These are phyloP conservation scores for Papilio xuthus DNA, from an alignment of 1,140 invertebrate genomes.

Conservation along the genomic window DNA sequence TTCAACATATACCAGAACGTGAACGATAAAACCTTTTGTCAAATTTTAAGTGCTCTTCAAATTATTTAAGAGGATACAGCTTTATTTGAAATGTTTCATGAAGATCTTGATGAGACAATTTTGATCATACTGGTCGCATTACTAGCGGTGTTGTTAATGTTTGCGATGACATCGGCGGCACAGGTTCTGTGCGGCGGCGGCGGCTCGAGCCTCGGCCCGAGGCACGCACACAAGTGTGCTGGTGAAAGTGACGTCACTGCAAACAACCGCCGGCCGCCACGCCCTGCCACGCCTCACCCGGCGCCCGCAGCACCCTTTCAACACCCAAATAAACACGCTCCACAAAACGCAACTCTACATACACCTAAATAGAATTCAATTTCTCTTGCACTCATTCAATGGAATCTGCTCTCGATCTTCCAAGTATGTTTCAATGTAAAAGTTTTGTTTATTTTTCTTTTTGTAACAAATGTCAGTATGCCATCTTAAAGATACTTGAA, in stretches of 20 bases:
- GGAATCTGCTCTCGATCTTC: constrained; percentile 32
- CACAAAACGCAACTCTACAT: constrained; percentile 43
- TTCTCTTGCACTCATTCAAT: constrained; percentile 12
- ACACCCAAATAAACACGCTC: constrained; percentile 10
- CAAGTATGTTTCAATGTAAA: constrained; percentile 14
- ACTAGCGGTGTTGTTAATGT: neutral
- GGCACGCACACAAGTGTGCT: constrained; percentile 32
- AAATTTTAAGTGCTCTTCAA: neutral
- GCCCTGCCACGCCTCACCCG: constrained; percentile 67
- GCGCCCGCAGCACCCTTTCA: constrained; percentile 42
- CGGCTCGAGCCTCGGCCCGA: neutral
- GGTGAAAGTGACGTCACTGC: constrained; percentile 54
- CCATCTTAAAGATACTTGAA: constrained; percentile 23
- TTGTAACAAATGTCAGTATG: constrained; percentile 24
- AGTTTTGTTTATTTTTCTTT: constrained; percentile 36
- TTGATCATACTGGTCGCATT: neutral
- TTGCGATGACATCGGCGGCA: neutral
- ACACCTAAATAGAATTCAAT: constrained; percentile 21
- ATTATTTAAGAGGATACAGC: neutral
- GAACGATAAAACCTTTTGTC: neutral
- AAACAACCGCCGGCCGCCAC: constrained; percentile 50
- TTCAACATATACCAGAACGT: neutral
- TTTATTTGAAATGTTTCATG: neutral
- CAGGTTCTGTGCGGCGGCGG: neutral
- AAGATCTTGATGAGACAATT: neutral